These are phyloP conservation scores for Galagoides demidoff DNA, from an alignment of 2,797 vertebrate genomes.

Conservation along the genomic window DNA sequence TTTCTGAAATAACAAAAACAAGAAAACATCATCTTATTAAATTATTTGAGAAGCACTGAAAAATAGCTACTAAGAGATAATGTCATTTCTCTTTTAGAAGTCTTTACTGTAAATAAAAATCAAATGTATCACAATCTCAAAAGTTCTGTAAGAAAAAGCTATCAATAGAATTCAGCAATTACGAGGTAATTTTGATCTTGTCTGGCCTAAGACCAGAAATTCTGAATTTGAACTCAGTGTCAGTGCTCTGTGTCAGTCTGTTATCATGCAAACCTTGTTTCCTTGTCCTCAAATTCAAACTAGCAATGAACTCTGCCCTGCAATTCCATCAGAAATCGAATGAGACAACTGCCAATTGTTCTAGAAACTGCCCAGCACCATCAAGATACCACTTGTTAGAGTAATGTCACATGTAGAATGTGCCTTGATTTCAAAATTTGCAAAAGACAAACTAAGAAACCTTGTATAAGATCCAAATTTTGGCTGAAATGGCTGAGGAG, in stretches of 20 bases:
- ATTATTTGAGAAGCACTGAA: slow-evolving; percentile 7
- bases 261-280: neutral
- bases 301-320: neutral
- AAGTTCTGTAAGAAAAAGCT: neutral
- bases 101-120: neutral
- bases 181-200: neutral
- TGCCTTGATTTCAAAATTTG: neutral
- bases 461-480: neutral
- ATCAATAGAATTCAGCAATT: slow-evolving; percentile 1
- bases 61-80: slow-evolving; percentile 6
- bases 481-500: neutral
- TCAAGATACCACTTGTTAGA: slow-evolving; percentile 5
- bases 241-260: neutral
- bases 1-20: neutral
- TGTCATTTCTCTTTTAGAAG: neutral
- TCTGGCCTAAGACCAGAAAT: neutral
- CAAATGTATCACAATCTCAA: neutral
- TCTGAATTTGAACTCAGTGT: neutral
- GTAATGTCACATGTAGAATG: neutral
- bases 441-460: neutral
- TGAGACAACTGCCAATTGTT: neutral
- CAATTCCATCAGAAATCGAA: neutral
- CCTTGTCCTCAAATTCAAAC: slow-evolving; percentile 10
- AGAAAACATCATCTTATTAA: neutral
- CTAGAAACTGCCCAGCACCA: neutral